Evolutionary conservation across 1,140 invertebrate species (phyloP), one percentile per base, ranked within the genome.

Genomic region (Teleogryllus occipitalis): DNA sequence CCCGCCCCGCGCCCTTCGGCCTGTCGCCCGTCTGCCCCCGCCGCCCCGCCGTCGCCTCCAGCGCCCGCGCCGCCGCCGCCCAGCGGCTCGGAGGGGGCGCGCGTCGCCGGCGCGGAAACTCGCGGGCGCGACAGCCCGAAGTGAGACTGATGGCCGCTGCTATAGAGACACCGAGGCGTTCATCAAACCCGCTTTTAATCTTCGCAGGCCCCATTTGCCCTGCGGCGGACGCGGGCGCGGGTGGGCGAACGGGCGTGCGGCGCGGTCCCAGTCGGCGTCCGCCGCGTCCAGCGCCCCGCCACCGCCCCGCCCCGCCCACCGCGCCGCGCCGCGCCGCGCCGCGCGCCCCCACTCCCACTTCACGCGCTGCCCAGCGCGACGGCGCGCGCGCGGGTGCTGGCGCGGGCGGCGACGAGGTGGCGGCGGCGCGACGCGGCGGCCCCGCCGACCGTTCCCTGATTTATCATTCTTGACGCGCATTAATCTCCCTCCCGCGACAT

Each of bases 161-260:
- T 65, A 65, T 65, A 18, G 54, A 65, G 54, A 65, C 54, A 65
- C 54, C 10, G 54, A 65, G 10, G 54, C 54, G 54, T 65, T 65
- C 54, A 65, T 65, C 54, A 65, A 65, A 65, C 54, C 54, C 54
- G 54, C 54, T 65, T 65, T 65, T 65, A 65, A 65, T 65, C 54
- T 65, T 65, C 54, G 54, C 54, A 65, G 18, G 54, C 54, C 54
- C 54, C 54, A 65, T 65, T 65, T 65, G 54, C 54, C 18, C 54
- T 2, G 10, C 54, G 10, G 49, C 54, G 10, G 10, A 10, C 54
- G n/a, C 54, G 54, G 10, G 54, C 54, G 18, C 54, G 18, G 54
- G 5, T 5, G 27, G 10, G 54, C 54, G 10, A 2, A 1, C 54
- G 27, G 2, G 54, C 18, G 54, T 7, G 18, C 54, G 18, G 49